Evolutionary conservation across 2,113 vertebrate species (phyloP).

Genomic region (Daboia siamensis): DNA sequence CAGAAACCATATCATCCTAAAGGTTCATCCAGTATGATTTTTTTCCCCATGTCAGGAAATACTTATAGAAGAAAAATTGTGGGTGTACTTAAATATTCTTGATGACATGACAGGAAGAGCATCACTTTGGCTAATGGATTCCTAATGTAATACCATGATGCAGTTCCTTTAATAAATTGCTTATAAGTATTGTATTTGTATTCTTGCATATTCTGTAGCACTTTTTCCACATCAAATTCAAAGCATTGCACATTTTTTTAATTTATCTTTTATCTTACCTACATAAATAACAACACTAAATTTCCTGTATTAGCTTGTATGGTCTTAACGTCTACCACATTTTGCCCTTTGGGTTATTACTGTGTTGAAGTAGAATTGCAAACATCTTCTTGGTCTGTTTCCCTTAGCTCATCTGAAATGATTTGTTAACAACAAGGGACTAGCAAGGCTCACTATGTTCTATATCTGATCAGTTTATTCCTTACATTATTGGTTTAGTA

Average conservation of each 20-base stretch:
- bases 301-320: background rate
- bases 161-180: background rate
- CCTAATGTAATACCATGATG: background rate
- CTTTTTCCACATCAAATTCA: background rate
- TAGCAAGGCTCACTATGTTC: too few relatives aligned
- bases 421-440: too few relatives aligned
- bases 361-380: background rate
- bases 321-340: background rate
- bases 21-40: background rate
- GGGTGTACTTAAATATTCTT: background rate
- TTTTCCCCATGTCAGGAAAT: background rate
- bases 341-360: background rate
- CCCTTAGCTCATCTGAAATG: too few relatives aligned
- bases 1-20: background rate
- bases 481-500: too few relatives aligned
- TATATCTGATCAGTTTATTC: too few relatives aligned
- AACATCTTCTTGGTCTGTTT: too few relatives aligned
- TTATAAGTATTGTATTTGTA: background rate
- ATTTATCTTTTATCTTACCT: background rate
- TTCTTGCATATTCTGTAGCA: background rate
- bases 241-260: background rate
- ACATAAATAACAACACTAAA: background rate
- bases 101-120: background rate
- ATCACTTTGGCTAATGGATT: background rate
- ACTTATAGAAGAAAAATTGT: background rate